phyloP scores from a whole-genome alignment of 2,113 vertebrate species.

The Nansenia antarctica region DNA sequence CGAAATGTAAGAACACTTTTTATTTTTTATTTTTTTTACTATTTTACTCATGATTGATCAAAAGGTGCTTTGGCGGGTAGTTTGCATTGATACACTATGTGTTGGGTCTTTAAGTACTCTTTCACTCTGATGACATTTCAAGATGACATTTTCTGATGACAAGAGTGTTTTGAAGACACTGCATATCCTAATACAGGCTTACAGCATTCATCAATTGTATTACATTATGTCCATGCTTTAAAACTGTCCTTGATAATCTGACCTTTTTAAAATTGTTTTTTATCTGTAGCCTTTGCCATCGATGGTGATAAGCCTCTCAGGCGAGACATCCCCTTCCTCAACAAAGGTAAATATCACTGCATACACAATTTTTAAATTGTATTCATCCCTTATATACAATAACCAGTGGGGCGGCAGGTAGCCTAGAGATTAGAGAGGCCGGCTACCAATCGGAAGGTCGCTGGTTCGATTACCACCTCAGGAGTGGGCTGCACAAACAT shows the following conservation, averaged over 20 bases:
- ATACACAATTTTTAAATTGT: background rate
- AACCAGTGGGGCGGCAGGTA: too few relatives aligned
- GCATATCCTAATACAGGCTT: background rate
- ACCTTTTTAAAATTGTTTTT: too few relatives aligned
- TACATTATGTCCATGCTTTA: background rate
- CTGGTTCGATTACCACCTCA: too few relatives aligned
- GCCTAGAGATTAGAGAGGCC: too few relatives aligned
- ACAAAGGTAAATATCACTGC: constrained; percentile 1
- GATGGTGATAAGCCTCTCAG: constrained; percentile 9
- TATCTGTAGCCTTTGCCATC: constrained; percentile 13
- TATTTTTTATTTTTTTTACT: background rate
- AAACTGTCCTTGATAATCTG: too few relatives aligned
- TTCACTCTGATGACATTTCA: background rate
- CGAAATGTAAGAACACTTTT: constrained; percentile 4
- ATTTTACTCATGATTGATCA: background rate
- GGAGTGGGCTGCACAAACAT: too few relatives aligned
- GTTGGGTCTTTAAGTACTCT: background rate
- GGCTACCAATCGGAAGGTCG: too few relatives aligned
- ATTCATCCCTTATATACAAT: background rate
- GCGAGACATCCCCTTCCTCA: constrained; percentile 24
- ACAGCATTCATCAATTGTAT: background rate
- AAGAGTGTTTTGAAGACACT: too few relatives aligned
- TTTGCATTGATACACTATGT: background rate
- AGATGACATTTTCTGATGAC: background rate
- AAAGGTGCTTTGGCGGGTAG: background rate